A percentile compares a stretch with the other conserved stretches of the same genome.
phyloP scores from a whole-genome alignment of 1,140 invertebrate genomes.

The Drosophila bocki region DNA sequence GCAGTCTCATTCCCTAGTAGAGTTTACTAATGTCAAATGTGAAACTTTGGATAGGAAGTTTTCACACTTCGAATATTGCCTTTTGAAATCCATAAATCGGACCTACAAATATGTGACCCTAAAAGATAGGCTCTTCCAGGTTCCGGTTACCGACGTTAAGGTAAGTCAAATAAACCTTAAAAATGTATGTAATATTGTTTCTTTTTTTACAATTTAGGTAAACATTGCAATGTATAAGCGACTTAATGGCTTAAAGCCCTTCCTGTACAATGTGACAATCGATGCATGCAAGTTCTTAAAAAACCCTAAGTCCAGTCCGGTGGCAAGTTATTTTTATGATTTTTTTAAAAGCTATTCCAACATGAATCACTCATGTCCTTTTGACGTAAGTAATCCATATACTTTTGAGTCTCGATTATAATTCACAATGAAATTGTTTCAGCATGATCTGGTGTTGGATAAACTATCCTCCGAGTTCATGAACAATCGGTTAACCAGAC shows the following conservation, averaged over 20 bases:
- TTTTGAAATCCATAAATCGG: neutral
- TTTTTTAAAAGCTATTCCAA: neutral
- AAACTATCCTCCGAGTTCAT: neutral
- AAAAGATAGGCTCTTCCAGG: neutral
- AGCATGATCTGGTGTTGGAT: conserved; percentile 3
- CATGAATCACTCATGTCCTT: conserved; percentile 20
- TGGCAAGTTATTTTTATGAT: neutral
- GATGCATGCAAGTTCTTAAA: conserved; percentile 5
- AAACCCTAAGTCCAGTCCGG: neutral
- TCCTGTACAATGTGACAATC: neutral
- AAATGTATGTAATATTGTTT: too few species aligned
- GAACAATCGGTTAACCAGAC: neutral
- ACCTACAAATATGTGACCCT: neutral
- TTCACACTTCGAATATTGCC: neutral
- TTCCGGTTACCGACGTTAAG: neutral
- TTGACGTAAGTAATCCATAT: neutral
- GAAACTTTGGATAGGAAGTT: neutral
- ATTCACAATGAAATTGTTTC: neutral
- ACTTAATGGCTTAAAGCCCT: conserved; percentile 4
- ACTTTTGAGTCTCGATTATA: neutral
- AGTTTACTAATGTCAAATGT: conserved; percentile 1
- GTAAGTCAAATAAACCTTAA: neutral
- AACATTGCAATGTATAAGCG: conserved; percentile 5
- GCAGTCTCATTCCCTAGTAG: neutral
- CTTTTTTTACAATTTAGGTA: neutral